Percentiles rank a stretch among this genome's conserved stretches.
Evolutionary conservation across 2,888 invertebrate species (phyloP).

Genomic region (Caenorhabditis becei): DNA sequence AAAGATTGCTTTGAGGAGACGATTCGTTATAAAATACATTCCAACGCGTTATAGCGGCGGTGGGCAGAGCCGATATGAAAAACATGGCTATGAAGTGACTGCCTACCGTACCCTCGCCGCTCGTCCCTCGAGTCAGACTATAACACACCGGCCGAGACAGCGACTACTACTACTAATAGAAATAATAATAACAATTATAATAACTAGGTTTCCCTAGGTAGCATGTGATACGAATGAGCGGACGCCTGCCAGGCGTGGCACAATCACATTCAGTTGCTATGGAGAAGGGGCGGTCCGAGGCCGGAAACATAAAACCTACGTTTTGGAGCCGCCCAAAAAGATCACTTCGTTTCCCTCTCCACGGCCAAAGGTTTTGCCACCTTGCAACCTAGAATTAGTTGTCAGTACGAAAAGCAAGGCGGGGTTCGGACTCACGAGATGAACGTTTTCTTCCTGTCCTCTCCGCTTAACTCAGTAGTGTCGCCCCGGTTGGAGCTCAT

Average conservation of each 20-base stretch:
- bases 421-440: slow-evolving; percentile 26
- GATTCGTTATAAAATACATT: slow-evolving; percentile 20
- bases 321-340: background rate
- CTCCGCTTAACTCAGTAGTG: background rate
- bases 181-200: background rate
- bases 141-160: no score
- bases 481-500: background rate
- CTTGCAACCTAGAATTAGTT: slow-evolving; percentile 19
- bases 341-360: background rate
- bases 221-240: background rate
- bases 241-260: background rate
- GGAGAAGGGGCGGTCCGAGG: background rate
- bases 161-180: background rate
- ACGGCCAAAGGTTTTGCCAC: slow-evolving; percentile 15
- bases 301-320: background rate
- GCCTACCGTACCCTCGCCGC: slow-evolving; percentile 1
- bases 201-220: background rate
- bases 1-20: background rate
- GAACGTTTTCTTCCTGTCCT: slow-evolving; percentile 12
- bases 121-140: background rate
- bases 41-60: background rate
- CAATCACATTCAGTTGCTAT: slow-evolving; percentile 7
- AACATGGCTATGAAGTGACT: background rate
- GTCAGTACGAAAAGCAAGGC: background rate
- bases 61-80: slow-evolving; percentile 1